Evolutionary conservation across 2,888 invertebrate species (phyloP).

Genomic region (Ectemnius cavifrons): DNA sequence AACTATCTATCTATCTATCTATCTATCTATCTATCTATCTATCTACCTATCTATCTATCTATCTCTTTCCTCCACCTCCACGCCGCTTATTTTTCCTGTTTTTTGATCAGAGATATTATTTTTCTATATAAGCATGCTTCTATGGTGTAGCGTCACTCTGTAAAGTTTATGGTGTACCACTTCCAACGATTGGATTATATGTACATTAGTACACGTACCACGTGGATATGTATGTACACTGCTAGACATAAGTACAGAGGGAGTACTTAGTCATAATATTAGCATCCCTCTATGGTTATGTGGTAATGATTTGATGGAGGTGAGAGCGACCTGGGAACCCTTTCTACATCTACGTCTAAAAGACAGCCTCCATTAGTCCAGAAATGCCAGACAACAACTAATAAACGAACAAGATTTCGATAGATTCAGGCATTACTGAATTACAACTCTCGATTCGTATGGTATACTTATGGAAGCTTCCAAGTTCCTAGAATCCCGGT

Average conservation of each 20-base stretch:
- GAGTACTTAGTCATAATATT: no score
- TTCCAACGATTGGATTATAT: conserved; percentile 43
- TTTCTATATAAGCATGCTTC: conserved; percentile 73
- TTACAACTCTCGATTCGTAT: background rate
- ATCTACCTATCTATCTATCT: background rate
- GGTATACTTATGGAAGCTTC: background rate
- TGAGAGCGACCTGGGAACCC: no score
- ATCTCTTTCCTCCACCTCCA: conserved; percentile 59
- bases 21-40: no score
- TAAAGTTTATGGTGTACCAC: conserved; percentile 43
- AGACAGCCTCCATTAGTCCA: no score
- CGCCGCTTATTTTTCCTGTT: conserved; percentile 66
- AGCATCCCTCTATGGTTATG: no score
- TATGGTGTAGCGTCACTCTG: conserved; percentile 55
- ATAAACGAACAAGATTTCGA: no score
- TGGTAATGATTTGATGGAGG: no score
- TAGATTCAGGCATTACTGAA: background rate
- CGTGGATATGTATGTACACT: background rate
- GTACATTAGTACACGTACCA: conserved; percentile 20
- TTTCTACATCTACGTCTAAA: no score
- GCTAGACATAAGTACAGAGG: no score
- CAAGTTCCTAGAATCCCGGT: no score
- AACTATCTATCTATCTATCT: background rate
- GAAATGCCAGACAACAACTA: no score
- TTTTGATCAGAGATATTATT: conserved; percentile 68